A percentile compares a stretch with the other conserved stretches of the same genome.
Conservation (phyloP, 2,888 invertebrate species). For the Drosophila anceps region DNA sequence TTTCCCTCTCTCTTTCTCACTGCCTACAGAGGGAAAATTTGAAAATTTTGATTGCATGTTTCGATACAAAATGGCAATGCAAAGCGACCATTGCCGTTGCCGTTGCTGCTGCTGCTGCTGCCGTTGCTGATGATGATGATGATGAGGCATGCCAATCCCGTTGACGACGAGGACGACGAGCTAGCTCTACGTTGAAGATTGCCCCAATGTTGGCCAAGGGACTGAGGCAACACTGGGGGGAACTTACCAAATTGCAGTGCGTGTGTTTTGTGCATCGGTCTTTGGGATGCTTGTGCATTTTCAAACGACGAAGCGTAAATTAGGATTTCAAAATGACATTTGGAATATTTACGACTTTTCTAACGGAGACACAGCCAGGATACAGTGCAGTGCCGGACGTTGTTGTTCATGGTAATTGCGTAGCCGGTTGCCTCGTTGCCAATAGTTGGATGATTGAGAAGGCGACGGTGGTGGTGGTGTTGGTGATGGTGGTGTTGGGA, state of each 20-base stretch:
- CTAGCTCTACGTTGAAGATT: slow-evolving; percentile 56
- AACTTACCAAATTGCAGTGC: slow-evolving; percentile 71
- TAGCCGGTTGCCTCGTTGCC: slow-evolving; percentile 41
- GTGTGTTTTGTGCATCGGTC: slow-evolving; percentile 58
- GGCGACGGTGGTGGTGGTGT: not conserved
- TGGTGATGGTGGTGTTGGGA: not conserved
- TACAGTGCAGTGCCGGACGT: slow-evolving; percentile 45
- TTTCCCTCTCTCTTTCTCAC: not conserved
- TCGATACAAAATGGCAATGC: slow-evolving; percentile 82
- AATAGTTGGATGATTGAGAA: slow-evolving; percentile 18
- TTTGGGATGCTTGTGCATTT: slow-evolving; percentile 79
- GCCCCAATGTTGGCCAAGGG: slow-evolving; percentile 22
- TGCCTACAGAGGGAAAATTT: slow-evolving; percentile 69
- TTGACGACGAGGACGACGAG: slow-evolving; percentile 53
- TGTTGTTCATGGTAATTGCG: slow-evolving; percentile 83
- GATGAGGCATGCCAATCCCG: slow-evolving; percentile 81
- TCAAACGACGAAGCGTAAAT: slow-evolving; percentile 85
- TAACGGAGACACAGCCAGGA: slow-evolving; percentile 46
- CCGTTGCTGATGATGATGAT: slow-evolving; percentile 44
- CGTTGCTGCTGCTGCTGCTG: slow-evolving; percentile 8
- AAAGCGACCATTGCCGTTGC: slow-evolving; percentile 39
- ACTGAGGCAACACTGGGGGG: not conserved
- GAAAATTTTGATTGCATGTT: slow-evolving; percentile 84
- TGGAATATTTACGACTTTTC: slow-evolving; percentile 85
- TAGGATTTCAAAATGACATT: slow-evolving; percentile 86